A percentile compares a stretch with the other conserved stretches of the same genome.
Evolutionary conservation across 2,113 vertebrate genomes (phyloP).

Genomic region (Miniopterus natalensis): DNA sequence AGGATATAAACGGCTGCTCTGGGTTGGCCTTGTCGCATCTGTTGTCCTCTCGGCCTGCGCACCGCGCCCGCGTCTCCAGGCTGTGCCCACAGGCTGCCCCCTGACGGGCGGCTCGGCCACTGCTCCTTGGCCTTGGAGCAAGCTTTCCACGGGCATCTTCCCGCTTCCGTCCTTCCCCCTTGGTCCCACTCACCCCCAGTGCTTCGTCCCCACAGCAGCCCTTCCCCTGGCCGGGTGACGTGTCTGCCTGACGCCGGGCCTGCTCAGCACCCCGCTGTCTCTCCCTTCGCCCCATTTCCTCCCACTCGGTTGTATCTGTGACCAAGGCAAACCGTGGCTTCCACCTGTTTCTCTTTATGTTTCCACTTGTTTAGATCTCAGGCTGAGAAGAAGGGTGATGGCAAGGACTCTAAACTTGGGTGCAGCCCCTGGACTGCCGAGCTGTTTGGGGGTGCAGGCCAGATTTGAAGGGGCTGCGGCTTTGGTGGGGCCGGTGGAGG

Average conservation of each 20-base stretch:
- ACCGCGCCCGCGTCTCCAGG: too few relatives aligned
- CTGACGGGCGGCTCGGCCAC: rapidly evolving
- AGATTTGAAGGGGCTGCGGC: too few relatives aligned
- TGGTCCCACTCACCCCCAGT: rapidly evolving
- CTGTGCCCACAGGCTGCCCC: rapidly evolving
- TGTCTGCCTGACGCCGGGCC: rapidly evolving
- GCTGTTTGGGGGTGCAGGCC: not conserved
- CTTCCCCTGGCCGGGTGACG: rapidly evolving
- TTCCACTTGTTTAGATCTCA: not conserved
- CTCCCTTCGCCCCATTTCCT: too few relatives aligned
- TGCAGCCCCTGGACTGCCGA: not conserved
- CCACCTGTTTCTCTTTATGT: not conserved
- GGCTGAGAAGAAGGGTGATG: not conserved
- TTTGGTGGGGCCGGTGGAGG: not conserved
- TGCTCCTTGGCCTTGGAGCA: too few relatives aligned
- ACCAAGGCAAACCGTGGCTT: not conserved
- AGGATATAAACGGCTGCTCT: rapidly evolving
- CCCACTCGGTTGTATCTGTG: rapidly evolving
- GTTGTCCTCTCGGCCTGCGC: rapidly evolving
- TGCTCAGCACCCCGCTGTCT: rapidly evolving
- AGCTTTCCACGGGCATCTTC: rapidly evolving
- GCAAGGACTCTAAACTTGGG: rapidly evolving
- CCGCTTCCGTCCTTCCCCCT: not conserved
- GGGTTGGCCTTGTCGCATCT: rapidly evolving
- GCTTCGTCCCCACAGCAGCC: not conserved